A percentile compares a stretch with the other conserved stretches of the same genome.
Conservation (phyloP, 2,113 vertebrate genomes). For the Mesocricetus auratus region DNA sequence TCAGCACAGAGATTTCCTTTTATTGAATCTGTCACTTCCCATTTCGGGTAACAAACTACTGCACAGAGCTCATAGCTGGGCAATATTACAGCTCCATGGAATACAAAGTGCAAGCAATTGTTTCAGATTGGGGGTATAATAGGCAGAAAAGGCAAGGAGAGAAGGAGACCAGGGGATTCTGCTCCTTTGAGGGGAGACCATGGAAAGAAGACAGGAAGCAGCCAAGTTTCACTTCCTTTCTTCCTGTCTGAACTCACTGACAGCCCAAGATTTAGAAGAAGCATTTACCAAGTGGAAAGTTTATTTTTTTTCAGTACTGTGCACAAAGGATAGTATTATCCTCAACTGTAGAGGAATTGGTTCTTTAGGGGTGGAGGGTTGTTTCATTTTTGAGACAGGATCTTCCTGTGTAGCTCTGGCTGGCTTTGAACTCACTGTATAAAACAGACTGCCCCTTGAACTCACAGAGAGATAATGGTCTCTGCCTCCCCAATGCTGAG, state of each 20-base stretch:
- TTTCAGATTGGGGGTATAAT: slow-evolving; percentile 75
- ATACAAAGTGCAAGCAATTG: slow-evolving; percentile 80
- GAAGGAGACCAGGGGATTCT: not conserved
- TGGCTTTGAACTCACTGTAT: not conserved
- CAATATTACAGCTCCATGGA: slow-evolving; percentile 84
- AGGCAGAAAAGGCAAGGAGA: slow-evolving; percentile 21
- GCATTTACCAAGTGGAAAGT: not conserved
- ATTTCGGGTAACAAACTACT: slow-evolving; percentile 91
- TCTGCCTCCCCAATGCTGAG: not conserved
- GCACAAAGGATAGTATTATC: not conserved
- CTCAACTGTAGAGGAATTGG: not conserved
- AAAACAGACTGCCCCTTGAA: not conserved
- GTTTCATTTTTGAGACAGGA: not conserved
- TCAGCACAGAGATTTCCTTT: slow-evolving; percentile 89
- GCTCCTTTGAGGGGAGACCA: not conserved
- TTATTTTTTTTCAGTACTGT: not conserved
- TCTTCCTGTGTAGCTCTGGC: not conserved
- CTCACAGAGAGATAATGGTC: not conserved
- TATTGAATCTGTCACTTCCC: slow-evolving; percentile 94
- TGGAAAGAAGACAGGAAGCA: not conserved
- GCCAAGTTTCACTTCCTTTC: too few species aligned
- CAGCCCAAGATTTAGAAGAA: not conserved
- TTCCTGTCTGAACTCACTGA: not conserved
- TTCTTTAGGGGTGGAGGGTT: not conserved
- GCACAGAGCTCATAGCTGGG: slow-evolving; percentile 87